These are phyloP conservation scores for Coregonus suidteri DNA, from an alignment of 2,797 vertebrate genomes.

Conservation along the genomic window DNA sequence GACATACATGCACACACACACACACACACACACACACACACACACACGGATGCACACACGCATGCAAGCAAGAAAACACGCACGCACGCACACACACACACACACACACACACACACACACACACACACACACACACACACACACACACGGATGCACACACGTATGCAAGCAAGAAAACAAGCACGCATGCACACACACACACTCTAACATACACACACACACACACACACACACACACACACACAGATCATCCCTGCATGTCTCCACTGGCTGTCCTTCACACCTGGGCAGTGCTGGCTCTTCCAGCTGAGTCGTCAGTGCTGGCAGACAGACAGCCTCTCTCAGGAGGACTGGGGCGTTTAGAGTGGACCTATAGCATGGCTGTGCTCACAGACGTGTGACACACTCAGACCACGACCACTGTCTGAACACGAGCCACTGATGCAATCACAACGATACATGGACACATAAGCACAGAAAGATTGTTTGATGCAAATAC, in stretches of 20 bases:
- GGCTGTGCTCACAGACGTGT: background rate
- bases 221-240: background rate
- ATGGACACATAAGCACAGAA: background rate
- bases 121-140: background rate
- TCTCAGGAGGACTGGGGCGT: slow-evolving; percentile 3
- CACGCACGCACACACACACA: background rate
- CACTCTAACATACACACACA: too few species aligned
- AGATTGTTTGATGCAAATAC: too few species aligned
- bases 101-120: background rate
- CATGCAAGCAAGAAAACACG: background rate
- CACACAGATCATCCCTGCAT: background rate
- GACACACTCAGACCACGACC: slow-evolving; percentile 2
- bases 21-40: background rate
- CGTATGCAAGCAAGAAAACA: too few species aligned
- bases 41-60: background rate
- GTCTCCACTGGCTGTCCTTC: background rate
- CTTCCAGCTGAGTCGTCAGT: background rate
- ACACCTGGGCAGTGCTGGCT: background rate
- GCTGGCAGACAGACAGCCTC: background rate
- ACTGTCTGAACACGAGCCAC: background rate
- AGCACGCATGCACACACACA: too few species aligned
- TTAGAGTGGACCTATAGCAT: background rate
- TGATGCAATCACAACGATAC: slow-evolving; percentile 9
- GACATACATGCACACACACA: background rate
- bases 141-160: background rate